Base-by-base conservation (phyloP, 2,113 vertebrate genomes). In the Cairina moschata region DNA sequence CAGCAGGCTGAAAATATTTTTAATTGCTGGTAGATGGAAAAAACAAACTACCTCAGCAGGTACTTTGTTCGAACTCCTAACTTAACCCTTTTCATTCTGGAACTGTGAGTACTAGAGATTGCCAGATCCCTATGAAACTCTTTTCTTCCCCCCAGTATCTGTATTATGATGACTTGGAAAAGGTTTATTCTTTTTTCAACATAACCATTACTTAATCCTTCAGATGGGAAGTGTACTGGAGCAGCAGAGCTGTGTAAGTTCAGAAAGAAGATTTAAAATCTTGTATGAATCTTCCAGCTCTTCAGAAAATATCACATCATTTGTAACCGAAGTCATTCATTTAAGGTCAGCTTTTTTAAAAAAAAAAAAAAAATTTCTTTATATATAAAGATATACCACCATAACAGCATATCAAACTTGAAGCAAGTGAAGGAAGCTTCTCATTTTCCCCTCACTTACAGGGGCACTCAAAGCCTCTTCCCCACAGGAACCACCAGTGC, bases 1-100 rank as follows among this genome's bases (percentile, higher is more conserved):
- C 18, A 87, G 69, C 77, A 91, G 58, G 92, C 59, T 36, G 42
- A 95, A 91, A 95, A 87, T 91, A 95, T 82, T 95, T 95, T 95
- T 93, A 84, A 86, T 62, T 91, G 86, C 16, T 13, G 54, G 69
- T 92, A 95, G 87, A 78, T 31, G 56, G 54, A 84, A 83, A 96
- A 96, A 95, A 95, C 86, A 95, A 82, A 80, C 63, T 66, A 63
- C 71, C 58, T 89, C 83, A 93, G 92, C 77, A 93, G 74, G 91
- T 93, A 89, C 36, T 73, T 38, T 20, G 42, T 56, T 34, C 78
- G 28, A 79, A 31, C 34, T 82, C 8, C 0, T 71, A 63, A 36
- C 16, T 82, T 96, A 93, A 91, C 91, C 48, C 69, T 82, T 92
- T 65, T 65, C 17, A 72, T 86, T 75, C 94, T 84, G 83, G 58